Conservation (phyloP, 30 jellyfish, hydroid and myxozoan genomes). For the Pseudorhiza aurosa region DNA sequence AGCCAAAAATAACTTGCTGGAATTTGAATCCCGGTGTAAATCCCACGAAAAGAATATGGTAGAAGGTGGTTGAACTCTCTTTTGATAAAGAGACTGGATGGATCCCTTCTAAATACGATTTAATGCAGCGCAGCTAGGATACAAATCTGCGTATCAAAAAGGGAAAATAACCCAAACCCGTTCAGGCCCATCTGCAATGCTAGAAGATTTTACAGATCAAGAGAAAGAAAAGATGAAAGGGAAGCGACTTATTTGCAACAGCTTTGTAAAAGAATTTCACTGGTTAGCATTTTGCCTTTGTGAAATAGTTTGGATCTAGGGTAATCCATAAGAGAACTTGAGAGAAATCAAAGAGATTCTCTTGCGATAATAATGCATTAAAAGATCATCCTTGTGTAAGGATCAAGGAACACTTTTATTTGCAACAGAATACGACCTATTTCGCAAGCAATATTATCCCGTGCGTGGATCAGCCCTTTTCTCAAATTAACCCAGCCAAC, state of each 20-base stretch:
- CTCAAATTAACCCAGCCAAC: background rate
- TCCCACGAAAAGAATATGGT: conserved; percentile 43
- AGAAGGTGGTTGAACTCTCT: conserved; percentile 22
- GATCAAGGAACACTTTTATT: conserved; percentile 18
- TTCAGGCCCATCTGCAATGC: conserved; percentile 25
- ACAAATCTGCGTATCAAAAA: conserved; percentile 15
- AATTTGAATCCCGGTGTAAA: conserved; percentile 26
- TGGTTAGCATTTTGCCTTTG: conserved; percentile 6
- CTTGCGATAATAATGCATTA: conserved; percentile 54
- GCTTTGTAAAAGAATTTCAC: conserved; percentile 24
- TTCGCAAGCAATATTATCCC: conserved; percentile 21
- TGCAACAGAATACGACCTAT: conserved; percentile 43
- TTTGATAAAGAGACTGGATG: conserved; percentile 21
- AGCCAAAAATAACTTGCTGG: conserved; percentile 11
- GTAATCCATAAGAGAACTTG: conserved; percentile 33
- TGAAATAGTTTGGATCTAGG: conserved; percentile 47
- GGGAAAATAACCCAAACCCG: conserved; percentile 22
- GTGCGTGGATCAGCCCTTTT: background rate
- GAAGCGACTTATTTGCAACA: conserved; percentile 65
- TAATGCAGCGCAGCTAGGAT: conserved; percentile 30
- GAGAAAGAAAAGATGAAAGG: conserved; percentile 52
- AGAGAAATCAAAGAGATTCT: conserved; percentile 25
- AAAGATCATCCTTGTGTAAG: conserved; percentile 37
- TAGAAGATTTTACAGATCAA: conserved; percentile 21
- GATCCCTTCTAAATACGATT: conserved; percentile 22